A percentile compares a stretch with the other conserved stretches of the same genome.
Conservation (phyloP, 92 coral and sea anemone genomes). For the Phymanthus crucifer region DNA sequence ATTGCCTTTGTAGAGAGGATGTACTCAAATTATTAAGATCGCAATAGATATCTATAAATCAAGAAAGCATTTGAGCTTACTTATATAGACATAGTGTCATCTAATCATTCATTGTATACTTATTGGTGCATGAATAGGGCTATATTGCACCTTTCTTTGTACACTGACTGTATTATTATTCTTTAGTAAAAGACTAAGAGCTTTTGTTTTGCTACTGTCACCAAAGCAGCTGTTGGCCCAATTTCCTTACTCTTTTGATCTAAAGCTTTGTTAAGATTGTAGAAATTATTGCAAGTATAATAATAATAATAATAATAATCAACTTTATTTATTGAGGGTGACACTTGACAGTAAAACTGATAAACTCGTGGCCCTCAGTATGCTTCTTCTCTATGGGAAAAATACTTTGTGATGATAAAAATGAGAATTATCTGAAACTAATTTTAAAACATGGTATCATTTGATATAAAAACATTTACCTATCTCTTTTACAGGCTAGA, state of each 20-base stretch:
- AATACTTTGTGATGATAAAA: too few relatives aligned
- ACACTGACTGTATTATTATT: background rate
- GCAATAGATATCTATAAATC: background rate
- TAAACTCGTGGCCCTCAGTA: background rate
- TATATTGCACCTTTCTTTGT: background rate
- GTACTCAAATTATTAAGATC: background rate
- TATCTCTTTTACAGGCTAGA: slow-evolving; percentile 75
- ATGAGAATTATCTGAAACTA: too few relatives aligned
- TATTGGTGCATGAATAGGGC: background rate
- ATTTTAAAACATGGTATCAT: too few relatives aligned
- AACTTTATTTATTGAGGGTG: too few relatives aligned
- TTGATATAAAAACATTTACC: background rate
- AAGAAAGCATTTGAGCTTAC: background rate
- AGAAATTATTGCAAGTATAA: background rate
- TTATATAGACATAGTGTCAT: background rate
- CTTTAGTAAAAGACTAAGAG: background rate
- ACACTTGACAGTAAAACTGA: too few relatives aligned
- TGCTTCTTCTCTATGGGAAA: background rate
- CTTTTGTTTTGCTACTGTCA: background rate
- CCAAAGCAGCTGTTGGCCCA: background rate
- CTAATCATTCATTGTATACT: background rate
- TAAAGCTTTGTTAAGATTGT: background rate
- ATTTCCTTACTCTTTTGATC: background rate
- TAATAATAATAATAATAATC: too few relatives aligned
- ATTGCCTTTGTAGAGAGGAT: background rate